Evolutionary conservation across 2,797 vertebrate genomes (phyloP).

Genomic region (Onychomys arenicola): DNA sequence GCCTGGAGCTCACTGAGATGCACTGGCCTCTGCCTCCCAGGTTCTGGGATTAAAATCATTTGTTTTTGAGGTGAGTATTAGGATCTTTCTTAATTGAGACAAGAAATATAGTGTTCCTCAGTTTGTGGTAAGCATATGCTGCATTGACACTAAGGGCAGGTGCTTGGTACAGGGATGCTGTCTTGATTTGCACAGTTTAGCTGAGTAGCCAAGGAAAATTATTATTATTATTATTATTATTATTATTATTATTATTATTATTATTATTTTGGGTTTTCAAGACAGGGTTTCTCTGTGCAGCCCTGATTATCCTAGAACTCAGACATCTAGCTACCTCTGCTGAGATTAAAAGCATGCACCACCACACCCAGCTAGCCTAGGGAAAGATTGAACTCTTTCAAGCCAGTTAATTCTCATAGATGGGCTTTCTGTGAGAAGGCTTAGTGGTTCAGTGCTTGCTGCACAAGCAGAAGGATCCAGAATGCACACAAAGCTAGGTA

Average conservation of each 20-base stretch:
- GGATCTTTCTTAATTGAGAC: not conserved
- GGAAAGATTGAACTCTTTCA: too few species aligned
- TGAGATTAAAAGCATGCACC: not conserved
- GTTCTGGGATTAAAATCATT: not conserved
- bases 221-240: not conserved
- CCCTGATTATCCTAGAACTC: not conserved
- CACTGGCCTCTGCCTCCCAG: not conserved
- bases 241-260: not conserved
- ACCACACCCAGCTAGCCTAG: not conserved
- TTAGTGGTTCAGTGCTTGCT: not conserved
- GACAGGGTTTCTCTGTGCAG: not conserved
- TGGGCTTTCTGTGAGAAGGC: not conserved
- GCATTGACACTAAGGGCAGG: not conserved
- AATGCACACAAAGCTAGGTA: not conserved
- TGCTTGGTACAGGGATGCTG: not conserved
- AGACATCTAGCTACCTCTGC: not conserved
- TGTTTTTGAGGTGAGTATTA: not conserved
- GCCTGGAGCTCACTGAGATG: not conserved
- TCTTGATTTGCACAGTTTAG: not conserved
- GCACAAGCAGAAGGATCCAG: not conserved
- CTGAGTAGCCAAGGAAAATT: not conserved
- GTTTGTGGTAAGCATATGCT: not conserved
- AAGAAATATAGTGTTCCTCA: not conserved
- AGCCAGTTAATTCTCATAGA: not conserved
- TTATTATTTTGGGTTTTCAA: not conserved